Evolutionary conservation across 2,888 invertebrate genomes (phyloP), one percentile per base, ranked within the genome.

Genomic region (Diachrysia chrysitis): DNA sequence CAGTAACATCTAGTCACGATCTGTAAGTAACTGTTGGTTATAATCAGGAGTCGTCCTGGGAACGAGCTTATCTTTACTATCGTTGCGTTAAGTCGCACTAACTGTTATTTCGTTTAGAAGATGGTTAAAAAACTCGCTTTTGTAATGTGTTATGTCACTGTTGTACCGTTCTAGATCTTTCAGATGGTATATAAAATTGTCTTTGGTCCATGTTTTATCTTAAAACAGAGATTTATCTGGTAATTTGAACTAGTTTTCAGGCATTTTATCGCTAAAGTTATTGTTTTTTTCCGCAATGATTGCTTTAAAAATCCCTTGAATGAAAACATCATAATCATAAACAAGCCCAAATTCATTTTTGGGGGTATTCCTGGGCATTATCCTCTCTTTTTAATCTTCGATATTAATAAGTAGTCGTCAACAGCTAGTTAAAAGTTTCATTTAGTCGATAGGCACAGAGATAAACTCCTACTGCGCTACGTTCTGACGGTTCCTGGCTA

Each of bases 21-120:
- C 61, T 42, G 0, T 16, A 76, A 76, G 0, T 16, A 76, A 76
- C 74, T 48, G 76, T 76, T 67, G 64, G 17, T 42, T 59, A 21
- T 51, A 14, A 76, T 74, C 74, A 54, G 23, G 42, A 37, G 21
- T 80, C 79, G 80, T 79, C 81, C 62, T 79, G 76, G 66, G 78
- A 79, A 78, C 55, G 9, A 21, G 29, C 55, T 62, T 48, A 46
- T 58, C 37, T 53, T 14, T 2, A 46, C 35, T 63, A 58, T 35
- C 46, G 56, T 80, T 77, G 66, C 75, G 81, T 67, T 78, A 71
- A 58, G 48, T 71, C 51, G 42, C 16, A 51, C 0, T 29, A 32
- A 29, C 58, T 17, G 58, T 64, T 64, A 64, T 29, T 54, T 37
- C 54, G 42, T 48, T 54, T 29, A 23, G 53, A 29, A 6, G 37